Percentiles rank a stretch among this genome's conserved stretches.
Evolutionary conservation across 2,888 invertebrate genomes (phyloP).

Genomic region (Drosophila mimica): DNA sequence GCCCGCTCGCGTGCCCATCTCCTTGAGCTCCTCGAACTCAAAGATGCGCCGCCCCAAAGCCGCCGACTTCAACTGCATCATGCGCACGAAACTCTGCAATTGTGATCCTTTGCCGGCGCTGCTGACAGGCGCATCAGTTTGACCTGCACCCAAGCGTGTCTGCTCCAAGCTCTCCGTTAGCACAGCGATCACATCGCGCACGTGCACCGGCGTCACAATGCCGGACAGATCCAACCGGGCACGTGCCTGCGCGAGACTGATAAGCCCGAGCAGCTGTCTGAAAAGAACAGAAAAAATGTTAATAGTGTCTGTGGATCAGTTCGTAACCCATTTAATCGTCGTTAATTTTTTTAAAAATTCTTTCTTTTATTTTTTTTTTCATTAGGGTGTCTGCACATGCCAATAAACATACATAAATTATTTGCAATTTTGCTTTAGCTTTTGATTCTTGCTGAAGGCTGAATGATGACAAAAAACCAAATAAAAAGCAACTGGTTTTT

Average conservation of each 20-base stretch:
- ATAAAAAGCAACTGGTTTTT: background rate
- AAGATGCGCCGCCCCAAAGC: constrained; percentile 90
- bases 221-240: constrained; percentile 94
- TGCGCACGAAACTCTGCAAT: constrained; percentile 90
- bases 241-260: constrained; percentile 94
- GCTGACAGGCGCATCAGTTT: background rate
- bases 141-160: constrained; percentile 87
- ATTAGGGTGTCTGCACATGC: constrained; percentile 3
- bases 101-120: constrained; percentile 84
- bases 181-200: constrained; percentile 93
- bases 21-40: constrained; percentile 90
- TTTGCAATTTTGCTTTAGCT: background rate
- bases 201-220: constrained; percentile 92
- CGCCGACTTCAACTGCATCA: constrained; percentile 89
- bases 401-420: background rate
- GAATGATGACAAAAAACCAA: constrained; percentile 6
- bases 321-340: constrained; percentile 31
- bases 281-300: background rate
- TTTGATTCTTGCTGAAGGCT: background rate
- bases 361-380: background rate
- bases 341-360: constrained; percentile 10
- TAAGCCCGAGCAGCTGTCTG: constrained; percentile 94
- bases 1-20: constrained; percentile 89
- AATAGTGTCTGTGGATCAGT: constrained; percentile 24
- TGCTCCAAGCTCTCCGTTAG: constrained; percentile 92